Conservation (phyloP, 2,113 vertebrate species). For the Etia nguti region DNA sequence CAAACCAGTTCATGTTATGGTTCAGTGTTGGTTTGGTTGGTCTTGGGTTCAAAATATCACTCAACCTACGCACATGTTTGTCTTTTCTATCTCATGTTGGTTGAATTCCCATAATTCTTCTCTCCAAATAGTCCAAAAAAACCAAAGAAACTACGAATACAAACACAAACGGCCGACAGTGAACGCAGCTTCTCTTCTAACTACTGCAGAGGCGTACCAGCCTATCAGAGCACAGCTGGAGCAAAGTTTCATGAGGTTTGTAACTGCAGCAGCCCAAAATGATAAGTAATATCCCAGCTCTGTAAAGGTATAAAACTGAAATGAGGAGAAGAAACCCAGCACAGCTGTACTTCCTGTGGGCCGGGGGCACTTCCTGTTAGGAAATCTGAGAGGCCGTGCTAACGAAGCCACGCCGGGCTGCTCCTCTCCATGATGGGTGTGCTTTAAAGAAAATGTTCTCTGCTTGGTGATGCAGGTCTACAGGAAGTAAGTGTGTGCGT, state of each 20-base stretch:
- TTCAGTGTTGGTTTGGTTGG: background rate
- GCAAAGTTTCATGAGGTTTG: background rate
- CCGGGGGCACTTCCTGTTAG: background rate
- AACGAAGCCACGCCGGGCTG: fast-evolving
- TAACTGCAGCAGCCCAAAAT: fast-evolving
- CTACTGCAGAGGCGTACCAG: background rate
- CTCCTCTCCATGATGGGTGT: background rate
- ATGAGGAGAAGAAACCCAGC: background rate
- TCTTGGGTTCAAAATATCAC: too few relatives aligned
- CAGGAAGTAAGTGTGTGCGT: background rate
- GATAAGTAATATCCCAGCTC: background rate
- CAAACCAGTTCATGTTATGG: background rate
- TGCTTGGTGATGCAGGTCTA: background rate
- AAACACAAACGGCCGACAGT: fast-evolving
- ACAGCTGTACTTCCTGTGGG: background rate
- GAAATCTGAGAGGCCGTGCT: background rate
- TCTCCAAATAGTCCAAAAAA: background rate
- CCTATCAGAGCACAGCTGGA: background rate
- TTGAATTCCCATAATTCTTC: background rate
- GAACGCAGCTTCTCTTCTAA: fast-evolving
- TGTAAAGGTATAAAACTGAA: background rate
- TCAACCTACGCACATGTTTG: background rate
- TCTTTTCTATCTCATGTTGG: background rate
- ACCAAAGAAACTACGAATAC: background rate
- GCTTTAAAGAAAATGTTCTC: fast-evolving